phyloP scores from a whole-genome alignment of 2,888 invertebrate species.

The Phragmatobia fuliginosa region DNA sequence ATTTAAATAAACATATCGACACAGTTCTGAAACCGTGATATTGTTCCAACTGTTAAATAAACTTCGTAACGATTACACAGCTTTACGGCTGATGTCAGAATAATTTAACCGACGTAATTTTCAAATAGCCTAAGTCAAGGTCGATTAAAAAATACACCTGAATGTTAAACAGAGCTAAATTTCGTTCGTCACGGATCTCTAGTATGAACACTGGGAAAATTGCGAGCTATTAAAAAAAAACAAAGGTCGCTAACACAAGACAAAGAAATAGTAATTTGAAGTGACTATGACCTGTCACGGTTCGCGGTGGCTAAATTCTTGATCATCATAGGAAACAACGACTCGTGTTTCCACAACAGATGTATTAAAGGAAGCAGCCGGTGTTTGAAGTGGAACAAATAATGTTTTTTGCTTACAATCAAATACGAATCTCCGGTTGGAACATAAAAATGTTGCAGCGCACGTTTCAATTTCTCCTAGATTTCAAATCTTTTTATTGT shows the following conservation, averaged over 20 bases:
- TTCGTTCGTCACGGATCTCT: slow-evolving; percentile 14
- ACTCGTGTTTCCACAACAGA: slow-evolving; percentile 35
- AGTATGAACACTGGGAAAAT: slow-evolving; percentile 3
- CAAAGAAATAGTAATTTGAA: slow-evolving; percentile 38
- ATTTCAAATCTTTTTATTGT: slow-evolving; percentile 2
- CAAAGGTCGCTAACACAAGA: slow-evolving; percentile 33
- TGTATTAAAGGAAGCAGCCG: slow-evolving; percentile 40
- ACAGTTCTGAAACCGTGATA: not conserved
- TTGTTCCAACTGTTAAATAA: slow-evolving; percentile 17
- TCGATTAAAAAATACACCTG: not conserved
- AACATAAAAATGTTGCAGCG: slow-evolving; percentile 20
- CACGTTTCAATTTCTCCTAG: slow-evolving; percentile 25
- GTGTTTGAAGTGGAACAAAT: slow-evolving; percentile 42
- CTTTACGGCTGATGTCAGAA: not conserved
- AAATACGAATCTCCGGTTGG: slow-evolving; percentile 27
- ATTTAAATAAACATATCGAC: slow-evolving; percentile 5
- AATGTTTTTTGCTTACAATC: slow-evolving; percentile 31
- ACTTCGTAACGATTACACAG: slow-evolving; percentile 13
- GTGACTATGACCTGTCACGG: slow-evolving; percentile 46
- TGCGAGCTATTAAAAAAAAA: slow-evolving; percentile 4
- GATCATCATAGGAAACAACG: slow-evolving; percentile 25
- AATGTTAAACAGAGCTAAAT: slow-evolving; percentile 8
- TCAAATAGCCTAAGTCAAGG: not conserved
- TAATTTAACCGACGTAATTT: slow-evolving; percentile 7
- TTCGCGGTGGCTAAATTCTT: slow-evolving; percentile 33